Conservation (phyloP, 2,113 vertebrate species). For the Trochalopteron elliotii region DNA sequence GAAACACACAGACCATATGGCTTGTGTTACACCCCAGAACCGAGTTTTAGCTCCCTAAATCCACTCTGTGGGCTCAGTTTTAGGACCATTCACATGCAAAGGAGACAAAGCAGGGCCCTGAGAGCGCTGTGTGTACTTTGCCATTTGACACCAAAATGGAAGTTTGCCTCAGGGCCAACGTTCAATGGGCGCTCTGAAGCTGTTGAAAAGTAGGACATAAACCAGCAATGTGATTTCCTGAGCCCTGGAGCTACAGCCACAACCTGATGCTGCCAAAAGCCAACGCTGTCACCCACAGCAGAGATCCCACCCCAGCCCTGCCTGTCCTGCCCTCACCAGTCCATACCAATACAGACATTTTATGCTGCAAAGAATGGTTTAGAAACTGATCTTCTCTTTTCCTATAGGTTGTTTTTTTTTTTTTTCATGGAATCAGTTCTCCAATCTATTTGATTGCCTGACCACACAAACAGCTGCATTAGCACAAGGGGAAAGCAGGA, state of each 20-base stretch:
- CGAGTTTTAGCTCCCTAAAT: neutral
- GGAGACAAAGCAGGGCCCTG: neutral
- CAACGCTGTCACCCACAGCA: neutral
- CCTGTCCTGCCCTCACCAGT: neutral
- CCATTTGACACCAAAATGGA: conserved; percentile 34
- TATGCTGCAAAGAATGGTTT: neutral
- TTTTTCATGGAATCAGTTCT: neutral
- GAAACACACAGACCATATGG: neutral
- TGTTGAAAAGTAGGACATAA: conserved; percentile 51
- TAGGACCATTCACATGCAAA: neutral
- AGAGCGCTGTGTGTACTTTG: neutral
- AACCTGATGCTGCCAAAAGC: neutral
- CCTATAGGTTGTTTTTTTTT: neutral
- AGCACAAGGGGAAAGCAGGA: neutral
- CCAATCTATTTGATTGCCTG: neutral
- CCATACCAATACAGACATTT: neutral
- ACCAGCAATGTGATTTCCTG: conserved; percentile 16
- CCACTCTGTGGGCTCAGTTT: neutral
- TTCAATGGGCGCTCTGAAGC: neutral
- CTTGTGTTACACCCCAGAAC: neutral
- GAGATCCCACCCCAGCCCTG: neutral
- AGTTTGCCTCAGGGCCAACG: neutral
- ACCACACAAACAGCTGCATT: neutral
- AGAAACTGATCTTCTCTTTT: neutral
- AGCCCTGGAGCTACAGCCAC: neutral